Evolutionary conservation across 2,113 vertebrate species (phyloP).

Genomic region (Pomatorhinus ruficollis): DNA sequence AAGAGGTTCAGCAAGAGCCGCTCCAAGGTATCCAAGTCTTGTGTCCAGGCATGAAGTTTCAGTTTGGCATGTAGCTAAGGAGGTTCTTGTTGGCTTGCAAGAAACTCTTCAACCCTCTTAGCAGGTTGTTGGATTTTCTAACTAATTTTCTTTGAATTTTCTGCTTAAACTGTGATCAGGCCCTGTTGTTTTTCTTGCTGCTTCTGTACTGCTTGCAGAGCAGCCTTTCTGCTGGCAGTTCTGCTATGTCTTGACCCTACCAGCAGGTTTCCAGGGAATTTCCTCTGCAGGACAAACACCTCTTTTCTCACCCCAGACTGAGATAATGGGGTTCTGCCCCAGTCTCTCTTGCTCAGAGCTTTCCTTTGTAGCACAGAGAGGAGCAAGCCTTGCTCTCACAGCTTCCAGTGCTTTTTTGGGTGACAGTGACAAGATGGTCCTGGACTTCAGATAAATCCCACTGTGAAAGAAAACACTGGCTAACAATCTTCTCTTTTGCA

Average conservation of each 20-base stretch:
- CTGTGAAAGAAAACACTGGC: neutral
- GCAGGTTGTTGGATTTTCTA: neutral
- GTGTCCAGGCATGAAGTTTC: neutral
- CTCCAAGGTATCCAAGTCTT: slow-evolving; percentile 76
- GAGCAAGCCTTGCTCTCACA: neutral
- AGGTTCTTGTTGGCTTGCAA: neutral
- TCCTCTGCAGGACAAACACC: neutral
- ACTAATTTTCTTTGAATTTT: neutral
- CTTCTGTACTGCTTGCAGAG: neutral
- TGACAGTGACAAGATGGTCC: neutral
- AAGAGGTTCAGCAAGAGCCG: slow-evolving; percentile 88
- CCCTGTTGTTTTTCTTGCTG: neutral
- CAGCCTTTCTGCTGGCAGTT: neutral
- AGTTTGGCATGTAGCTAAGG: neutral
- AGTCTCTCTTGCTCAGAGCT: neutral
- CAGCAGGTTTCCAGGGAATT: neutral
- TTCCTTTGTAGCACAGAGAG: neutral
- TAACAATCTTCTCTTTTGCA: neutral
- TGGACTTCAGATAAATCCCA: neutral
- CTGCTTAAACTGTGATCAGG: neutral
- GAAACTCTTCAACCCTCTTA: neutral
- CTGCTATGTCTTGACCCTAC: neutral
- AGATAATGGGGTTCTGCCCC: neutral
- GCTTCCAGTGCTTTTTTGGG: neutral
- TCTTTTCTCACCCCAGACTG: neutral